Evolutionary conservation across 2,888 invertebrate species (phyloP).

Genomic region (Drosophila prolongata): DNA sequence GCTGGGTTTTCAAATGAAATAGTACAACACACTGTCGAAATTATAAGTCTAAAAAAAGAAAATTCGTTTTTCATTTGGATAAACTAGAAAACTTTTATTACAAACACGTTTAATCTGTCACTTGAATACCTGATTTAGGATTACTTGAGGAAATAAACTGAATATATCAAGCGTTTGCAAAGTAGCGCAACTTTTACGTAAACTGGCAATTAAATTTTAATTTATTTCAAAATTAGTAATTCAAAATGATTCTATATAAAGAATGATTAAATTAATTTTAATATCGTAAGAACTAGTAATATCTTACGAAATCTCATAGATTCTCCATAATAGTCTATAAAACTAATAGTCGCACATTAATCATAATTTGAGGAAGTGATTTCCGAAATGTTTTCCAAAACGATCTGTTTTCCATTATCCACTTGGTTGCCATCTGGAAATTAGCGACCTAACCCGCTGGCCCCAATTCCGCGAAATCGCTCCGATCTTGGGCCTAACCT

Average conservation of each 20-base stretch:
- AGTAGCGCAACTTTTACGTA: too few species aligned
- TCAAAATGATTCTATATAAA: too few species aligned
- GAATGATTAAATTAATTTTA: too few species aligned
- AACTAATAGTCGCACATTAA: neutral
- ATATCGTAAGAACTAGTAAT: neutral
- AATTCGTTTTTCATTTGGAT: neutral
- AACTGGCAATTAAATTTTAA: too few species aligned
- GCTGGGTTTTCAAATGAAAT: neutral
- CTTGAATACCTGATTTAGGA: neutral
- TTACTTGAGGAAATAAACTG: too few species aligned
- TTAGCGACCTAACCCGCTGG: slow-evolving; percentile 26
- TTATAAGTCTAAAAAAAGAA: neutral
- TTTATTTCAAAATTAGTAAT: too few species aligned
- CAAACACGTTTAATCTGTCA: neutral
- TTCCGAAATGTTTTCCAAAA: neutral
- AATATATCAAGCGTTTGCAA: too few species aligned
- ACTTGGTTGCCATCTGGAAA: slow-evolving; percentile 13
- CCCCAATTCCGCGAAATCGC: slow-evolving; percentile 23
- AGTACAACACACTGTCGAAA: neutral
- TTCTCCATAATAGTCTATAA: neutral
- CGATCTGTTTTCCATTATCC: slow-evolving; percentile 21
- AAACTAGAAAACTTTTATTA: neutral
- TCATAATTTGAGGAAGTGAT: slow-evolving; percentile 8
- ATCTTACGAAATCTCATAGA: neutral
- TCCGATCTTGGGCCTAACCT: slow-evolving; percentile 35